Conservation (phyloP, 2,888 invertebrate species). For the Drosophila birchii region DNA sequence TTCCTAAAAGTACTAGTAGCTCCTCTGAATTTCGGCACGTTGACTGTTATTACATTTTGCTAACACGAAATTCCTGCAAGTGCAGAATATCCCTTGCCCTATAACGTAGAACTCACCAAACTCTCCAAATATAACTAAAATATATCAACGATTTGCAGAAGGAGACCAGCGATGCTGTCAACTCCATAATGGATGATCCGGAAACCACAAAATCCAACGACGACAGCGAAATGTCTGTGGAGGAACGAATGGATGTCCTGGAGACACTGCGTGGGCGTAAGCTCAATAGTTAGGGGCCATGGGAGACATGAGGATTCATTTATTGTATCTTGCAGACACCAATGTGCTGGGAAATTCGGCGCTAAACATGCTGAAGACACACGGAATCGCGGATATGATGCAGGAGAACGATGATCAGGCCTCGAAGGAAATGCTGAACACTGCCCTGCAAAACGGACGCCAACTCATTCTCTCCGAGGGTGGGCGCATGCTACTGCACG, state of each 20-base stretch:
- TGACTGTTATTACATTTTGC: background rate
- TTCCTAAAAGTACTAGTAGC: background rate
- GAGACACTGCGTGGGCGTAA: slow-evolving; percentile 67
- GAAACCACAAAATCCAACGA: slow-evolving; percentile 49
- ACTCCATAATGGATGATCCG: slow-evolving; percentile 82
- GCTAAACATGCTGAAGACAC: slow-evolving; percentile 90
- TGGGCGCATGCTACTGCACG: slow-evolving; percentile 90
- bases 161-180: slow-evolving; percentile 84
- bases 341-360: slow-evolving; percentile 79
- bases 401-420: slow-evolving; percentile 91
- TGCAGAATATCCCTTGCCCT: background rate
- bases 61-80: slow-evolving; percentile 5
- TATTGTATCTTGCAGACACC: slow-evolving; percentile 58
- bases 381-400: slow-evolving; percentile 93
- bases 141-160: slow-evolving; percentile 63
- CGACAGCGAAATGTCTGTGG: slow-evolving; percentile 69
- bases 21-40: background rate
- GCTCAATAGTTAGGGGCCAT: background rate
- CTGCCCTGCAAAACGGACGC: slow-evolving; percentile 93
- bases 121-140: background rate
- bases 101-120: background rate
- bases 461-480: slow-evolving; percentile 94
- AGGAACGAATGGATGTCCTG: slow-evolving; percentile 73
- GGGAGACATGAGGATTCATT: background rate
- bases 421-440: slow-evolving; percentile 89